Conservation (phyloP, 2,113 vertebrate genomes). For the Callithrix jacchus region DNA sequence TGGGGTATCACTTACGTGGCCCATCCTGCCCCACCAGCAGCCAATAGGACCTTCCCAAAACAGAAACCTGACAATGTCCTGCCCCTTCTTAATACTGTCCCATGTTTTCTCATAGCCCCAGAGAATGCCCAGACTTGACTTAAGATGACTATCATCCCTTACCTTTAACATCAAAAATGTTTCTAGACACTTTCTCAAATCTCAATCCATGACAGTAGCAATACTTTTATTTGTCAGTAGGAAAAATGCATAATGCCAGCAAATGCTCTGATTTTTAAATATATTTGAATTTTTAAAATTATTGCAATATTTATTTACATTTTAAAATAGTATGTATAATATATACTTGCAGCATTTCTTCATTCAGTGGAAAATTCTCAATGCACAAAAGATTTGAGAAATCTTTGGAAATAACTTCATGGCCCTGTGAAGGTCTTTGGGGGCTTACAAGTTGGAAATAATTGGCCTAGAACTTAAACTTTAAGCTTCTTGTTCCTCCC, state of each 20-base stretch:
- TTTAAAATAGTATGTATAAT: not conserved
- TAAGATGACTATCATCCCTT: not conserved
- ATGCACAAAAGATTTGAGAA: not conserved
- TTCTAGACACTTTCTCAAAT: not conserved
- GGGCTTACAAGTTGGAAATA: not conserved
- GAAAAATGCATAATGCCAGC: not conserved
- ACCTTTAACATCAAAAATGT: not conserved
- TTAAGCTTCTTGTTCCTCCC: not conserved
- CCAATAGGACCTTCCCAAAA: not conserved
- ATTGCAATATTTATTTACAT: constrained; percentile 34
- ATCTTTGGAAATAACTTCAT: not conserved
- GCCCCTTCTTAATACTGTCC: not conserved
- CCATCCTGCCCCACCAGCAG: not conserved
- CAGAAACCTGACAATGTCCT: not conserved
- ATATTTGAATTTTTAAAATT: not conserved
- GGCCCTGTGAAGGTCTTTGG: not conserved
- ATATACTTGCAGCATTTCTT: not conserved
- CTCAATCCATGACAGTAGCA: not conserved
- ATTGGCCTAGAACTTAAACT: not conserved
- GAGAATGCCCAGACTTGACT: not conserved
- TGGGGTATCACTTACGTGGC: not conserved
- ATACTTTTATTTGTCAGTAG: not conserved
- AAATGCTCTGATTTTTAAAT: not conserved
- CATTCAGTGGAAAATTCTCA: not conserved
- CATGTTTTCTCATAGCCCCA: not conserved